Evolutionary conservation across 2,888 invertebrate genomes (phyloP), one percentile per base, ranked within the genome.

Genomic region (Stomorhina lunata): DNA sequence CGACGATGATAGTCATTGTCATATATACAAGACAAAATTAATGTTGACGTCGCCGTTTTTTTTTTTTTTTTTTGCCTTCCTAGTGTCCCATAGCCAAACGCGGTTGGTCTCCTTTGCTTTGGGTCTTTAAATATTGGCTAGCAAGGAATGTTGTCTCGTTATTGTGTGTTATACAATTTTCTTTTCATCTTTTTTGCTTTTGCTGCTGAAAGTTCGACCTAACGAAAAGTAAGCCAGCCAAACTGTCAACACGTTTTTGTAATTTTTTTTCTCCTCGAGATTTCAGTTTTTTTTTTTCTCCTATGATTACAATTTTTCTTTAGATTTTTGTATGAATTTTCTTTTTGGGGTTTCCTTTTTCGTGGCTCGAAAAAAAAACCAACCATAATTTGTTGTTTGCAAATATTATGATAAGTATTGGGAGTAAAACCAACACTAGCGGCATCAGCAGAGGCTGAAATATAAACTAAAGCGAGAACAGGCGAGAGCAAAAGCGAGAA

Each of bases 371-470:
- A 69, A n/a, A n/a, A n/a, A n/a, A n/a, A n/a, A n/a, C n/a, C 55
- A 75, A 55, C 65, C 63, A 80, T 80, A 80, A 76, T 76, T 80
- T 69, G 63, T 80, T 69, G 80, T 65, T 69, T 75, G 75, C 32
- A 65, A 80, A 80, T 69, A 75, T 76, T 80, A 59, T 71, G 57
- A 50, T 71, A 80, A 80, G 69, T 57, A 71, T 76, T 59, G 69
- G 69, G 34, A 65, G 63, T 5, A 43, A 17, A n/a, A n/a, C n/a
- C 45, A 59, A 32, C 37, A 15, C n/a, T 5, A 32, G 15, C 32
- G 63, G 48, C 27, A 45, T 17, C 1, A 25, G 10, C 20, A 29
- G 12, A 4, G 37, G 17, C 20, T 43, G 10, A 25, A 45, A 17
- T 43, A 22, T 5, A 20, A 40, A 7, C 5, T 3, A 34, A 53